Evolutionary conservation across 2,888 invertebrate species (phyloP).

Genomic region (Caenorhabditis sp.): DNA sequence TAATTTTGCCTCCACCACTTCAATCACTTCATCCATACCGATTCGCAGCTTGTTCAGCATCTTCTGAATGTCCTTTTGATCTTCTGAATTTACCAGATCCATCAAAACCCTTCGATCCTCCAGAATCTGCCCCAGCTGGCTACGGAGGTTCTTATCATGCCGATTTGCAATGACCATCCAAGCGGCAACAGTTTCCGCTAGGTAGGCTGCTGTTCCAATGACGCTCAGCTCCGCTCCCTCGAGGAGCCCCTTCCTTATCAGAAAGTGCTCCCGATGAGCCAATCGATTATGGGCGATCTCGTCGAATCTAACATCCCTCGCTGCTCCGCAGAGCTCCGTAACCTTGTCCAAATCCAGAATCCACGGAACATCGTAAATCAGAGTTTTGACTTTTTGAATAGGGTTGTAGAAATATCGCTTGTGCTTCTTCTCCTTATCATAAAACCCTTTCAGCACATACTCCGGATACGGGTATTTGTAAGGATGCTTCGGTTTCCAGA

Average conservation of each 20-base stretch:
- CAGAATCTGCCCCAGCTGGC: conserved; percentile 25
- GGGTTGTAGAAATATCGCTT: neutral
- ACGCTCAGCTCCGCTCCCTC: conserved; percentile 21
- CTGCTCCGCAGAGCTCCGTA: conserved; percentile 11
- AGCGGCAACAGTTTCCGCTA: conserved; percentile 30
- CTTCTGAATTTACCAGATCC: neutral
- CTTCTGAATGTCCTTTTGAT: too few species aligned
- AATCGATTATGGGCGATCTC: conserved; percentile 13
- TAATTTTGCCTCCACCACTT: too few species aligned
- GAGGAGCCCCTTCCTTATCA: conserved; percentile 26
- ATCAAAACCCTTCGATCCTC: conserved; percentile 12
- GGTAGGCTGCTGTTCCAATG: conserved; percentile 29
- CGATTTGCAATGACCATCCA: conserved; percentile 43
- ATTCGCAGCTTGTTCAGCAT: too few species aligned
- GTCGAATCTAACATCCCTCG: conserved; percentile 35
- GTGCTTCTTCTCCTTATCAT: neutral
- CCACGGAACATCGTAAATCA: conserved; percentile 23
- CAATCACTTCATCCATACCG: too few species aligned
- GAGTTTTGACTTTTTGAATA: conserved; percentile 5
- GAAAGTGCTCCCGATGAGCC: conserved; percentile 16
- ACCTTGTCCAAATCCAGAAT: conserved; percentile 15
- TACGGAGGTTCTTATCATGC: conserved; percentile 22
- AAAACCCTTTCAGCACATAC: conserved; percentile 13
- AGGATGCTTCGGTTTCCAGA: conserved; percentile 27
- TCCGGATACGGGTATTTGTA: conserved; percentile 4